phyloP scores from a whole-genome alignment of 2,797 vertebrate genomes.

The Neosilurus hyrtlii region DNA sequence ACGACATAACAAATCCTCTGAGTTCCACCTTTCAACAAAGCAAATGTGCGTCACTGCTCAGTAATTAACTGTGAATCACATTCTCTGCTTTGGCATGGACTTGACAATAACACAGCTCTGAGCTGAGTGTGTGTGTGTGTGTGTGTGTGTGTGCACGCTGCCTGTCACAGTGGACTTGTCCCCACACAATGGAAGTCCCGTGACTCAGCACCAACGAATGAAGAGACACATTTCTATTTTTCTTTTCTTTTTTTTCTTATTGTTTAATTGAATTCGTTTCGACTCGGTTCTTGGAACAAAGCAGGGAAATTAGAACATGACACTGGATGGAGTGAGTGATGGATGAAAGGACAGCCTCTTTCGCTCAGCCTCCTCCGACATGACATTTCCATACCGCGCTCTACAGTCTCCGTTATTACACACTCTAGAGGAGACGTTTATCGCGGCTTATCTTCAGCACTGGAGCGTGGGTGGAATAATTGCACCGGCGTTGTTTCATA shows the following conservation, averaged over 20 bases:
- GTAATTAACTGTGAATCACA: conserved; percentile 45
- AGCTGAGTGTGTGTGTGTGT: not conserved
- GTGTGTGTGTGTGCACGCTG: not conserved
- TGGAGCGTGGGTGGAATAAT: conserved; percentile 55
- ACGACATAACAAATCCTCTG: conserved; percentile 27
- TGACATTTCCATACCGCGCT: conserved; percentile 48
- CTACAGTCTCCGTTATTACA: conserved; percentile 43
- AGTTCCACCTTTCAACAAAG: conserved; percentile 24
- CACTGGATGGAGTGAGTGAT: conserved; percentile 33
- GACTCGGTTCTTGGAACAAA: conserved; percentile 36
- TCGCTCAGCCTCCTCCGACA: conserved; percentile 29
- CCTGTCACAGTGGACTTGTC: conserved; percentile 8
- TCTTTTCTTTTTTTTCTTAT: not conserved
- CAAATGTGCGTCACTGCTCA: conserved; percentile 29
- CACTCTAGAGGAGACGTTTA: conserved; percentile 52
- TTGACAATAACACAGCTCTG: conserved; percentile 8
- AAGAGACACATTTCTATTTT: not conserved
- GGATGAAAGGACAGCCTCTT: conserved; percentile 35
- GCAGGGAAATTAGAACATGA: conserved; percentile 32
- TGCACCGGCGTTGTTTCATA: conserved; percentile 49
- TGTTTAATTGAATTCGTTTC: conserved; percentile 21
- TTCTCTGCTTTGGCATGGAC: conserved; percentile 21
- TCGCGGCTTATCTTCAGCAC: conserved; percentile 55
- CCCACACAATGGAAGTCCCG: conserved; percentile 10
- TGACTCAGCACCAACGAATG: conserved; percentile 29